These are phyloP conservation scores for Elaphurus davidianus DNA, from an alignment of 2,113 vertebrate genomes.

Conservation along the genomic window DNA sequence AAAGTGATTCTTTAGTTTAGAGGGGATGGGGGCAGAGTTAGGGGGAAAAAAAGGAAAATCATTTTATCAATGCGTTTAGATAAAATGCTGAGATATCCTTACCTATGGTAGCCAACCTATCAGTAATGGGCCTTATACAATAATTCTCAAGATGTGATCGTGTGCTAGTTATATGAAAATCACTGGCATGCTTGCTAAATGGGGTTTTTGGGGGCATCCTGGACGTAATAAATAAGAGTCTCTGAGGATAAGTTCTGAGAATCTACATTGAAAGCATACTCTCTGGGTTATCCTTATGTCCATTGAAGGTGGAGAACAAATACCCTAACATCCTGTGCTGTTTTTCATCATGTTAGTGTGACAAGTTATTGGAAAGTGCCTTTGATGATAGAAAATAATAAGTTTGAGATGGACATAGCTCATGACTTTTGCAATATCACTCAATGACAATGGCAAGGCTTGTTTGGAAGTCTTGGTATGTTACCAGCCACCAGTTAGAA, in stretches of 20 bases:
- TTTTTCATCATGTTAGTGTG: background rate
- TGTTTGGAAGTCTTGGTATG: background rate
- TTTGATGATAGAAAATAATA: background rate
- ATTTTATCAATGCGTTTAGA: constrained; percentile 12
- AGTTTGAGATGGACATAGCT: background rate
- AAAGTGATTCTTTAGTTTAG: constrained; percentile 6
- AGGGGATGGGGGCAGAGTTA: background rate
- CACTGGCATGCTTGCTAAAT: background rate
- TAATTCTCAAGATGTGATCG: background rate
- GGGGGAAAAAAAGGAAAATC: background rate
- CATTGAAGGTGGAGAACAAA: background rate
- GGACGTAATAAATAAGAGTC: constrained; percentile 6
- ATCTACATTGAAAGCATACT: background rate
- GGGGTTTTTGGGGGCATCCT: background rate
- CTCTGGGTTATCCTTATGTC: background rate
- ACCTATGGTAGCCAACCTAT: background rate
- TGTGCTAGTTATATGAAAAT: background rate
- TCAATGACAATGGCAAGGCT: background rate
- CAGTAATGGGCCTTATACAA: background rate
- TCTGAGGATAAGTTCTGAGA: background rate
- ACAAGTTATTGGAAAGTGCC: background rate
- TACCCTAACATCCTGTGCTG: background rate
- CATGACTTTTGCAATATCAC: background rate
- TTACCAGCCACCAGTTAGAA: background rate
- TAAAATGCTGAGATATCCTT: background rate